Base-by-base conservation (phyloP, 2,888 invertebrate species). In the Cephus pulcher region DNA sequence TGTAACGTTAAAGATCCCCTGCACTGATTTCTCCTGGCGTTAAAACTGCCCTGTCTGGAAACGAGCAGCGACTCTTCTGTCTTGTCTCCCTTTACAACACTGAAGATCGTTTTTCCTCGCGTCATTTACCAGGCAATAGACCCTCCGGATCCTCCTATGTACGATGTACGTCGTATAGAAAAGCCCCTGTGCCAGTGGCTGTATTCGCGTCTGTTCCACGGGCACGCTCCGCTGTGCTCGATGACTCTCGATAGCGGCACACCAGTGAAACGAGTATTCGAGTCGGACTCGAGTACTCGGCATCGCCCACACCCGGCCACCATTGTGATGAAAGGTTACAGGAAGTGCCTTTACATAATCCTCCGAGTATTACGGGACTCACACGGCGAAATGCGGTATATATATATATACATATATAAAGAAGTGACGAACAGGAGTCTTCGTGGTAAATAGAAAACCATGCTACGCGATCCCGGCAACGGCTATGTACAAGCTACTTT, bases 321-420 rank as follows among this genome's bases (percentile, higher is more conserved):
- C 71, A 34, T 34, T 32, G 71, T 71, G 81, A 84, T 80, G 85
- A 88, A 85, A 87, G 88, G 85, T 87, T 84, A 82, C 84, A 85
- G 86, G 85, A 86, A 85, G 80, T 84, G 82, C 79, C 80, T 84
- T 84, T 84, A 82, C 85, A 86, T 86, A 86, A 87, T 86, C 83
- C 79, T 74, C 80, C 75, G 75, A 79, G 37, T 74, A 79, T 74
- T 75, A 75, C 73, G 70, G 23, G 23, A 56, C 56, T 56, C 23
- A 9, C 56, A 56, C 56, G 56, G 56, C 1, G 23, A 56, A 56
- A 23, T 23, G 23, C 23, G 15, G 56, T 56, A 9, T 23, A 23
- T 56, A 32, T 30, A 32, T 32, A 23, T 6, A 9, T 56, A 56
- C 6, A 2, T 56, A 23, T 23, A 56, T 23, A 56, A 23, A 56